Base-by-base conservation (phyloP, 2,888 invertebrate species). In the Microctonus aethiopoides region DNA sequence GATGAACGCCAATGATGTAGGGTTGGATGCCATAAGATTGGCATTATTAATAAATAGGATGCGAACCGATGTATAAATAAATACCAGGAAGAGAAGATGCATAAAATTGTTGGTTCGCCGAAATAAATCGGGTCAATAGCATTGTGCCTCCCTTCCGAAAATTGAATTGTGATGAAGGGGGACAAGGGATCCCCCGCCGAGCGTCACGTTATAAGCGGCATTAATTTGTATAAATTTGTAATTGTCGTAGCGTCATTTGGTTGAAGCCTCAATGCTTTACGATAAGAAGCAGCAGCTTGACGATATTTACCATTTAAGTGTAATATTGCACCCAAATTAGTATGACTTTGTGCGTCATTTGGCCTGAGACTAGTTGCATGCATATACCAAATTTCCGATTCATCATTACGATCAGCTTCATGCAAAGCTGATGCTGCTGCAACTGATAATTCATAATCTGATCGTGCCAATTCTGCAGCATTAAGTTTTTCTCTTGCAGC, bases 301-400 rank as follows among this genome's bases (percentile, higher is more conserved):
- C 90, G 89, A 79, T 95, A 93, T 87, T 96, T 96, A 26, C 96
- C 96, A 85, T 97, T 95, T 76, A 97, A 89, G 88, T 98, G 98
- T 71, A 97, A 89, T 84, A 98, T 98, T 70, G 98, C 98, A 26
- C 98, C 98, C 68, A 97, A 90, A 87, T 98, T 98, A 81, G 97
- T 96, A 87, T 97, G 96, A 70, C 95, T 94, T 76, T 95, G 92
- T 0, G 97, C 94, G 82, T 96, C 95, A 92, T 95, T 87, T 0
- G 89, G 89, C 75, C 88, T 85, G 62, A 89, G 74, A 20, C 83
- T 83, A 6, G 88, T 87, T 60, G 89, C 97, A 84, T 92, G 91
- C 67, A 94, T 90, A 87, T 98, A 98, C 92, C 95, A 95, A 70
- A 90, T 88, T 85, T 97, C 97, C 0, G 97, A 96, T 75, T 95